Base-by-base conservation (phyloP, 2,888 invertebrate genomes). In the Beris morrisii region DNA sequence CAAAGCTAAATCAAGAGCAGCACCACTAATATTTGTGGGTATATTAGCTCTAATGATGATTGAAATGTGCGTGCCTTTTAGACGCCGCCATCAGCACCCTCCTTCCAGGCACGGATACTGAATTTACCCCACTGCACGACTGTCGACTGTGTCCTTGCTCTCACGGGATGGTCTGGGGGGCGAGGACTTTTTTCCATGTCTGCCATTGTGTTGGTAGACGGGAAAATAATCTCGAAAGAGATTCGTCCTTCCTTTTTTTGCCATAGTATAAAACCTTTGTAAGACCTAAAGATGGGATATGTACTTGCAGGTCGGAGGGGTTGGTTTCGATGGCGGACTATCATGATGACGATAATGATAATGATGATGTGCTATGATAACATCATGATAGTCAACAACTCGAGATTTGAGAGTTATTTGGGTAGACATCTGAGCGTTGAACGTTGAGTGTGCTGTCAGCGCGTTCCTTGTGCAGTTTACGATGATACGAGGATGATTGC, bases 31-130 rank as follows among this genome's bases (percentile, higher is more conserved):
- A 67, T 78, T 78, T 80, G 80, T 78, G 81, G 80, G 80, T 80
- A 79, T 79, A 80, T 80, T 80, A 80, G 79, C 75, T 71, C 78
- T 80, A 80, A 80, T 80, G 80, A 80, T 80, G 80, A 80, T 80
- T 80, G 79, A 80, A 80, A 79, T 78, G 79, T 76, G 74, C 74
- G 72, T 72, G 71, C 71, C 71, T 69, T 70, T 68, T 69, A 69
- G 71, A 67, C 69, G 65, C 53, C 68, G 65, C 68, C 68, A 63
- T 52, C 55, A 48, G 48, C 48, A 48, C 48, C 15, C 48, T 48
- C 48, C 48, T 48, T 15, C 48, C 48, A 48, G 12, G 5, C 6
- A 12, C n/a, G n/a, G 5, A n/a, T 15, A 3, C 48, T 11, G 15
- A 6, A 6, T 48, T 13, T 48, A 48, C 15, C n/a, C 12, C 15